Percentiles rank a stretch among this genome's conserved stretches.
Conservation (phyloP, 2,113 vertebrate genomes). For the Lepus europaeus region DNA sequence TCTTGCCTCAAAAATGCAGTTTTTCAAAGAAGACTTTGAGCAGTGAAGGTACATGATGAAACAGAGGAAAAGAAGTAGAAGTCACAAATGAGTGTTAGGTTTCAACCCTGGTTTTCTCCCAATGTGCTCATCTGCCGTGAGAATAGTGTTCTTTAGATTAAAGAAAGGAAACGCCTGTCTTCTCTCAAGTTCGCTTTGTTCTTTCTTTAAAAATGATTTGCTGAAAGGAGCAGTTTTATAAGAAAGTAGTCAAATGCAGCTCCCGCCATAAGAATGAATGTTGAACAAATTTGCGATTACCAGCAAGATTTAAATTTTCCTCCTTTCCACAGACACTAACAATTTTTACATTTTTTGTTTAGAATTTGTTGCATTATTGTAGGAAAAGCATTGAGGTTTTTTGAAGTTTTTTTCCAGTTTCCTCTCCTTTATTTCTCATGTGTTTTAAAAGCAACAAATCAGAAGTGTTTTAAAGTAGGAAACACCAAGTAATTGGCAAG, state of each 20-base stretch:
- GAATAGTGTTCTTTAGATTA: not conserved
- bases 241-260: not conserved
- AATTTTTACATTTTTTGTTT: not conserved
- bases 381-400: not conserved
- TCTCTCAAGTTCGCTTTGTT: not conserved
- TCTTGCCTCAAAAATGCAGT: not conserved
- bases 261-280: not conserved
- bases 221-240: slow-evolving; percentile 1
- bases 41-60: not conserved
- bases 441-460: slow-evolving; percentile 17
- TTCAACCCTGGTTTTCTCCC: not conserved
- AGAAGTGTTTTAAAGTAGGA: not conserved
- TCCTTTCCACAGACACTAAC: not conserved
- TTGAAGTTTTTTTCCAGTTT: slow-evolving; percentile 32
- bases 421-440: not conserved
- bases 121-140: not conserved
- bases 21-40: not conserved
- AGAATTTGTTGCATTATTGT: not conserved
- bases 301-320: not conserved
- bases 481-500: not conserved
- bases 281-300: slow-evolving; percentile 2
- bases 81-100: not conserved
- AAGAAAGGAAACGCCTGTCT: not conserved
- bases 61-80: not conserved
- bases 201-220: slow-evolving; percentile 15